Base-by-base conservation (phyloP, 1,140 invertebrate genomes). In the Aphis gossypii region DNA sequence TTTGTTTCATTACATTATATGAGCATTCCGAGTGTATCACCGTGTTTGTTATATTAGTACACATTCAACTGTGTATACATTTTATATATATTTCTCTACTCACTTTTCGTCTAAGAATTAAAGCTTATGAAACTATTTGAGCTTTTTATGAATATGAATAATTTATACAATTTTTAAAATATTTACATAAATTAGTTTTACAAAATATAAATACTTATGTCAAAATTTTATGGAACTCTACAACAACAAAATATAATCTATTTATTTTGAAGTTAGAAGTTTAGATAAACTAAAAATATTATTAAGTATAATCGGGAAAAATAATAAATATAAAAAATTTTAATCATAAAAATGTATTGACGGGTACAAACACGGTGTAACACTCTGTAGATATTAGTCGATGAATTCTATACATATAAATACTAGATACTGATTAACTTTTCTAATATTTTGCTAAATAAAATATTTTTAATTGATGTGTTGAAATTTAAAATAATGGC, bases 1-100 rank as follows among this genome's bases (percentile, higher is more conserved):
- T 84, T 84, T 25, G 38, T 41, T 84, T 76, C 60, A 76, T 76
- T 76, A n/a, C 30, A 76, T 76, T n/a, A 76, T n/a, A 76, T 76
- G 60, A 68, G 30, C 30, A 68, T 68, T n/a, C 60, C 30, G 60
- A 68, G 60, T 68, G 60, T 68, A n/a, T 30, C 30, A 68, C 11
- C 30, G 23, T n/a, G 60, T 30, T 68, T 14, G 60, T 68, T 3
- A 11, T 68, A 68, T n/a, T 68, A 68, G 60, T 68, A 68, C 60
- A 68, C 60, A 68, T 68, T 14, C 30, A 68, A n/a, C 30, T 30
- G 60, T 14, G 14, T n/a, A n/a, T 68, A 68, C 14, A 68, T 30
- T 46, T 46, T 60, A 60, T 60, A 68, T 68, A 68, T n/a, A 68
- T 30, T 14, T 30, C 60, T 68, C 60, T 68, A 68, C 60, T 11